Conservation (phyloP, 2,113 vertebrate genomes). For the Hyperopisus bebe region DNA sequence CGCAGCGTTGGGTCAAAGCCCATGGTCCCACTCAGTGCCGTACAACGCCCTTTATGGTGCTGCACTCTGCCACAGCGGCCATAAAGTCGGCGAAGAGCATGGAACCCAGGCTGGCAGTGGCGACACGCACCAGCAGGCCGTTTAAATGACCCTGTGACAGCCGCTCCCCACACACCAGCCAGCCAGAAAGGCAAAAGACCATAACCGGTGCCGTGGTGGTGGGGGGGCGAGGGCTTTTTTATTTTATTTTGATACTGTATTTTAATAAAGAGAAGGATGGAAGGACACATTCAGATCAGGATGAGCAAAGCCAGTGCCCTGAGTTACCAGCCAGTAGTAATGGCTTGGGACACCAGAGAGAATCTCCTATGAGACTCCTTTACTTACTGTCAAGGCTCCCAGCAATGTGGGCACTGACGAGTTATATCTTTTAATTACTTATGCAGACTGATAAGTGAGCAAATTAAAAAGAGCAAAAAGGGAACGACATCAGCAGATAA, state of each 20-base stretch:
- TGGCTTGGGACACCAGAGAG: background rate
- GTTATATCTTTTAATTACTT: background rate
- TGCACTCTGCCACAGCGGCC: background rate
- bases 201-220: background rate
- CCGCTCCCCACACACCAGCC: background rate
- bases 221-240: background rate
- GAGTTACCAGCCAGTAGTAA: background rate
- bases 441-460: background rate
- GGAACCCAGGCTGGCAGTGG: background rate
- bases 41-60: background rate
- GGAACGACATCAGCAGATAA: background rate
- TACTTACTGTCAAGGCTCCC: background rate
- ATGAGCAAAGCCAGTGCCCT: background rate
- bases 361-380: background rate
- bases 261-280: background rate
- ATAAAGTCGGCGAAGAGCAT: background rate
- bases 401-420: background rate
- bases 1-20: background rate
- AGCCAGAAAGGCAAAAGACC: background rate
- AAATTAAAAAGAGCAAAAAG: background rate
- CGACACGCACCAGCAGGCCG: background rate
- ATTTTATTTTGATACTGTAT: background rate
- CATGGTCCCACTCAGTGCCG: background rate
- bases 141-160: background rate
- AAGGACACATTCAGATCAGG: background rate